Percentiles rank a stretch among this genome's conserved stretches.
phyloP scores from a whole-genome alignment of 2,797 vertebrate species.

The Sarcoramphus papa region DNA sequence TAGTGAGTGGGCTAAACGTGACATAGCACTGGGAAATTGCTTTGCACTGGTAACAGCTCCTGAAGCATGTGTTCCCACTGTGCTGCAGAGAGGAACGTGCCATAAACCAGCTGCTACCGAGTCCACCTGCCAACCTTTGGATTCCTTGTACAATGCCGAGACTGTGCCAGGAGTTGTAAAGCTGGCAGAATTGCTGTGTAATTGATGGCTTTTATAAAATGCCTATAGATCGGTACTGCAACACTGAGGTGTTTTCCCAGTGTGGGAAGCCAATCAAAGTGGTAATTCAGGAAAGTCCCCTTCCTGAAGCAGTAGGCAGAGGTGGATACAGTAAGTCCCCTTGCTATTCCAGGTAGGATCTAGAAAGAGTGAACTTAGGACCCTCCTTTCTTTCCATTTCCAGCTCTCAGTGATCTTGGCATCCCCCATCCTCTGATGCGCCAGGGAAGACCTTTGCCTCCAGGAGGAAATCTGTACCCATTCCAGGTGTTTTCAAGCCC shows the following conservation, averaged over 20 bases:
- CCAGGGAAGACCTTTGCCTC: not conserved
- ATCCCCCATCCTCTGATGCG: not conserved
- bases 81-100: not conserved
- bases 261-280: not conserved
- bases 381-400: not conserved
- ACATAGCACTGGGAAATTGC: not conserved
- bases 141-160: not conserved
- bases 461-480: not conserved
- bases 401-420: not conserved
- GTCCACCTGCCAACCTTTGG: not conserved
- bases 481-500: not conserved
- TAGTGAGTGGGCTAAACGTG: not conserved
- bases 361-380: not conserved
- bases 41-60: not conserved
- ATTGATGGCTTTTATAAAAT: not conserved
- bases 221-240: not conserved
- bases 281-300: not conserved
- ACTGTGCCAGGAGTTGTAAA: not conserved
- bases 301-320: not conserved
- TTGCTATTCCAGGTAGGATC: not conserved
- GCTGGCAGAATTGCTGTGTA: not conserved
- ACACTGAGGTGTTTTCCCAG: not conserved
- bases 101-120: not conserved
- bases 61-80: rapidly evolving
- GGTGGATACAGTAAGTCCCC: not conserved